Conservation (phyloP, 2,113 vertebrate species). For the Tenrec ecaudatus region DNA sequence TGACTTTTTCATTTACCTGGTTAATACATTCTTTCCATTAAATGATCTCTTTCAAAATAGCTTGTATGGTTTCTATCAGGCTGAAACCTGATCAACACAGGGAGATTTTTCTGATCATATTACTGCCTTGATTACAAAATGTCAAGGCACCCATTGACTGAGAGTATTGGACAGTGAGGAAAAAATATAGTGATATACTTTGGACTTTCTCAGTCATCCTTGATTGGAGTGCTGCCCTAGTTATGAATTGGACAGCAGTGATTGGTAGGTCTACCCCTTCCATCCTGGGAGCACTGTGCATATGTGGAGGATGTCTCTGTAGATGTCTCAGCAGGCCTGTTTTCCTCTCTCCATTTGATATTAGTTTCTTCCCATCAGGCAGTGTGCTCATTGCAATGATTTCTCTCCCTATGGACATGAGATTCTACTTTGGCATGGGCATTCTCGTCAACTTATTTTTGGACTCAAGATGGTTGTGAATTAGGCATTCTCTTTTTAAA, state of each 20-base stretch:
- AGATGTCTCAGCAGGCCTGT: neutral
- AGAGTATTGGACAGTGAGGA: neutral
- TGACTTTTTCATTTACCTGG: neutral
- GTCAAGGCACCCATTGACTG: neutral
- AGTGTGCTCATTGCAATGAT: neutral
- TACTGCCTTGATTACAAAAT: neutral
- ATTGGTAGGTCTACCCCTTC: too few relatives aligned
- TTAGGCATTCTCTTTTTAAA: neutral
- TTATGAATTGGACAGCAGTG: neutral
- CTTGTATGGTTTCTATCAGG: neutral
- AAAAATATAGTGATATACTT: neutral
- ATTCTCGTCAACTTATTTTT: conserved; percentile 2
- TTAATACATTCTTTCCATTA: neutral
- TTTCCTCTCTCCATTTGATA: neutral
- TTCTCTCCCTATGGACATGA: neutral
- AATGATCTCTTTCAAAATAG: neutral
- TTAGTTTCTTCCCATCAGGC: neutral
- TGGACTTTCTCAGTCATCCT: neutral
- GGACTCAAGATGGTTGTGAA: neutral
- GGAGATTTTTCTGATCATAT: neutral
- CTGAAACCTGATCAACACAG: neutral
- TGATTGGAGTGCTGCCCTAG: too few relatives aligned
- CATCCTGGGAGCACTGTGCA: neutral
- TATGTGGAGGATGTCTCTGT: too few relatives aligned
- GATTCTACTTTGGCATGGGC: neutral